Evolutionary conservation across 2,113 vertebrate species (phyloP), one percentile per base, ranked within the genome.

Genomic region (Neodon shergylaensis): DNA sequence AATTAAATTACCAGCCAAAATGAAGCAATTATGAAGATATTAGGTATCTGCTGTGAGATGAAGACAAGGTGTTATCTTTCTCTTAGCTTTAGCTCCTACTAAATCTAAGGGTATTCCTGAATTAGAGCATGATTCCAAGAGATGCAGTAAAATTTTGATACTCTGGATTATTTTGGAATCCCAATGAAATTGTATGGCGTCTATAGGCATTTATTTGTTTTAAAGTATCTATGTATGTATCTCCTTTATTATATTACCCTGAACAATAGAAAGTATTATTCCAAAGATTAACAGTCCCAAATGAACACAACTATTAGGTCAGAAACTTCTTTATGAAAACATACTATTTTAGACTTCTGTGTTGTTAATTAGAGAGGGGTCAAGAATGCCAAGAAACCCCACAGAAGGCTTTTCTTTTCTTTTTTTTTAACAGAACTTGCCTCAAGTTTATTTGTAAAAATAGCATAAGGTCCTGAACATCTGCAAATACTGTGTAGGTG

Each of bases 141-240:
- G 73, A 79, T 42, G 9, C 44, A 77, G 26, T 84, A 66, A 9
- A 90, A 79, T 76, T 77, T 12, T 78, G 24, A 61, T 54, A 87
- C 6, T 95, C 26, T 11, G 66, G 36, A 79, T 52, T 95, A 95
- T 78, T 95, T 92, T 74, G 22, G n/a, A 94, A 90, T 7, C 4
- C 44, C 1, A 16, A 44, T 21, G 86, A 88, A 94, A 10, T 28
- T 89, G 0, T 82, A 54, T n/a, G 21, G 21, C 0, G 77, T 16
- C 10, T 95, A 73, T 63, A 73, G 33, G 49, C 78, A 66, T 36
- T 11, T 39, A 5, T 74, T 90, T 22, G 7, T 58, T 93, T 44
- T 54, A 73, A 79, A 63, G 49, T 85, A 88, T 89, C 89, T 58
- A 42, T 61, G 22, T 5, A 76, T 68, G 5, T 1, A 73, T 1